Base-by-base conservation (phyloP, 2,113 vertebrate genomes). In the Aix galericulata region DNA sequence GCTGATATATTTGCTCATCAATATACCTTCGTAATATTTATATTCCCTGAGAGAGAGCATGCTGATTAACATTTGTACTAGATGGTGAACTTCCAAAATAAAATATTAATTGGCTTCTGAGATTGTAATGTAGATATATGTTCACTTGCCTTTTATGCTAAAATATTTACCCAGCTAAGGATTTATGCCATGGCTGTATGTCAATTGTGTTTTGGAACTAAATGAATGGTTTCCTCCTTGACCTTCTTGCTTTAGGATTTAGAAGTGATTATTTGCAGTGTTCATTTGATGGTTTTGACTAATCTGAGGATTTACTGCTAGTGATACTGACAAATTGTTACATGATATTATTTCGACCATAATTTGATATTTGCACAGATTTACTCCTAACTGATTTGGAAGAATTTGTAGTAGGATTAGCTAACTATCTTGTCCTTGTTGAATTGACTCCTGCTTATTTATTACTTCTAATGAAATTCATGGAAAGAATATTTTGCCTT, bases 231-330 rank as follows among this genome's bases (percentile, higher is more conserved):
- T 85, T 63, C 32, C 7, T 87, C 17, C 8, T n/a, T 56, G 17
- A 91, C 91, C 29, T 44, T 89, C 27, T 84, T 94, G 27, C 9
- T 72, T 72, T 78, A 79, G 52, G 48, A 68, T 78, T 89, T 84
- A 87, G 29, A 29, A 82, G 48, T 36, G 25, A 82, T 84, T 82
- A 55, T 87, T 91, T 89, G 26, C 62, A 72, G 38, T 42, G 29
- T 27, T 91, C 20, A 14, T 87, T 86, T 72, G n/a, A 72, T 87
- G 20, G 15, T 17, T 95, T 95, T 68, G 74, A 42, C 42, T 95
- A 75, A 96, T 79, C 62, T 44, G 26, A 82, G 48, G 58, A 91
- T 89, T 93, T 93, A 74, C 25, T 83, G 27, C 52, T 80, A 50
- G 23, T 52, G 23, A 16, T 71, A 68, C 31, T 56, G 36, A 76